These are phyloP conservation scores for Pterocles orientalis DNA, from an alignment of 2,113 vertebrate species.

Conservation along the genomic window DNA sequence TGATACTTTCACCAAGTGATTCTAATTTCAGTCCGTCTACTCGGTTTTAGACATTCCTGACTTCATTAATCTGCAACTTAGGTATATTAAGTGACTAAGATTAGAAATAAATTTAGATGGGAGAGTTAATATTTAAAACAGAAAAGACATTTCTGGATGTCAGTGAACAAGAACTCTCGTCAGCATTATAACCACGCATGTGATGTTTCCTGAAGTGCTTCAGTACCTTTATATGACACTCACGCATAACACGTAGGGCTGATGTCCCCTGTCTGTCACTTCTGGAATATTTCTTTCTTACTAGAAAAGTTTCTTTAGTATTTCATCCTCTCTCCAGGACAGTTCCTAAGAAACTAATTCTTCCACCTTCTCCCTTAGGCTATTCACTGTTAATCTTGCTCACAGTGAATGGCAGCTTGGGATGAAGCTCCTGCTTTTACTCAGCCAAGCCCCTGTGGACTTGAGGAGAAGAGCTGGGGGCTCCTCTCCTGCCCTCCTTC, in stretches of 20 bases:
- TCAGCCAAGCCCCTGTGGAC: not conserved
- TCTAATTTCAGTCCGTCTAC: constrained; percentile 49
- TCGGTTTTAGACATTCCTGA: constrained; percentile 46
- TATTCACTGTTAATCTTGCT: not conserved
- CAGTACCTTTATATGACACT: not conserved
- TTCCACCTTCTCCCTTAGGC: not conserved
- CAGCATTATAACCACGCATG: fast-evolving
- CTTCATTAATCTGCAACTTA: constrained; percentile 49
- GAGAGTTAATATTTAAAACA: constrained; percentile 62
- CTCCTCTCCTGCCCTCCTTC: not conserved
- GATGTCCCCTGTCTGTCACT: not conserved
- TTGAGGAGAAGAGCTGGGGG: not conserved
- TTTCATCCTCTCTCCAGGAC: not conserved
- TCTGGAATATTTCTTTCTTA: not conserved
- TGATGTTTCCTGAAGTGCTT: not conserved
- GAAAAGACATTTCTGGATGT: not conserved
- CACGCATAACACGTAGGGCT: not conserved
- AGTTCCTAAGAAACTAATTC: not conserved
- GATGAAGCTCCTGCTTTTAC: not conserved
- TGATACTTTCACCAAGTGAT: not conserved
- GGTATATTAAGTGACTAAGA: constrained; percentile 39
- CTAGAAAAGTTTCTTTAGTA: constrained; percentile 22
- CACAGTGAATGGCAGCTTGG: fast-evolving
- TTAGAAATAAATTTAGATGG: constrained; percentile 54
- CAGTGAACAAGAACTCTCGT: not conserved